Conservation (phyloP, 2,888 invertebrate species). For the Eulithis prunata region DNA sequence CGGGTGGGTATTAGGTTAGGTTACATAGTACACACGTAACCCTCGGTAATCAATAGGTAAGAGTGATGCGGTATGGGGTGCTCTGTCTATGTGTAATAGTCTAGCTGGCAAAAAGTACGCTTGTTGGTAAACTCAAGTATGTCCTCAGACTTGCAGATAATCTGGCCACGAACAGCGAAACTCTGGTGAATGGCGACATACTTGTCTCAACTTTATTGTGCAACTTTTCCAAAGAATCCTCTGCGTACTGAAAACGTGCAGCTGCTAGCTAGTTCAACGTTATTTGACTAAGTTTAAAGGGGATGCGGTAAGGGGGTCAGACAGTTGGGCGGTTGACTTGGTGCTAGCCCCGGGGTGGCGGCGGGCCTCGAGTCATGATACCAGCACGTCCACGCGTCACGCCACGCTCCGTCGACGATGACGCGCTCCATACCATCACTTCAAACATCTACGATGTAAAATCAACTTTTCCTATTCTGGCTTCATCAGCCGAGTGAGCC, state of each 20-base stretch:
- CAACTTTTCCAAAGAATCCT: conserved; percentile 5
- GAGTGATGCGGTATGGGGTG: neutral
- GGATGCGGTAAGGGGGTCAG: conserved; percentile 10
- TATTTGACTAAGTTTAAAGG: neutral
- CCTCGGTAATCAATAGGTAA: neutral
- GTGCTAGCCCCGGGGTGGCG: conserved; percentile 13
- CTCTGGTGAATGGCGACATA: conserved; percentile 16
- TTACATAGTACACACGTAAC: neutral
- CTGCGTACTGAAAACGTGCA: neutral
- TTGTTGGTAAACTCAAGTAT: neutral
- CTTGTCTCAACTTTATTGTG: conserved; percentile 9
- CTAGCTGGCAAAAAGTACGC: neutral
- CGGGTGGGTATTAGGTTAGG: too few species aligned
- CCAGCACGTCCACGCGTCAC: conserved; percentile 21
- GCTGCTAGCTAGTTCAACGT: neutral
- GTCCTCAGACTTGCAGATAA: conserved; percentile 19
- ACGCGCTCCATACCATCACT: too few species aligned
- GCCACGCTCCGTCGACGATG: conserved; percentile 8
- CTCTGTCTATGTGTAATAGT: neutral
- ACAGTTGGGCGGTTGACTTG: conserved; percentile 10
- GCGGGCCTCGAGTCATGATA: neutral
- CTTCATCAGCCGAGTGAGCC: too few species aligned
- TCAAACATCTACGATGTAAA: too few species aligned
- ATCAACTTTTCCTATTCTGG: too few species aligned
- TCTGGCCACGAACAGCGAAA: conserved; percentile 11